A percentile compares a stretch with the other conserved stretches of the same genome.
Conservation (phyloP, 2,797 vertebrate genomes). For the Micromesistius poutassou region DNA sequence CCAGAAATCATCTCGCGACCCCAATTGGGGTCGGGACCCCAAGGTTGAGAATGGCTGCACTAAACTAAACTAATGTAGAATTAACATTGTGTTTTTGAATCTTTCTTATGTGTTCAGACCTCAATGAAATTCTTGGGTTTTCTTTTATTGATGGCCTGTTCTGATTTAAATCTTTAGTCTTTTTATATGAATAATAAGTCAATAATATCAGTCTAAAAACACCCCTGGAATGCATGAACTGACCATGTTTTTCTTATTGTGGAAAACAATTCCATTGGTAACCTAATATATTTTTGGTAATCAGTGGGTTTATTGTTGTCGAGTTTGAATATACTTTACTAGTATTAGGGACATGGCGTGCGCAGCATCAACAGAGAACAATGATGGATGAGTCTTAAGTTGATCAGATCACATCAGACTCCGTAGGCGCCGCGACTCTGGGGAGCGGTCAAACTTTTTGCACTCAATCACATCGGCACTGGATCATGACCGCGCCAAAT, state of each 20-base stretch:
- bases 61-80: no score
- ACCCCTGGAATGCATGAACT: neutral
- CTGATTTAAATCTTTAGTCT: neutral
- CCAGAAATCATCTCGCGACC: no score
- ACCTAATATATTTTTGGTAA: neutral
- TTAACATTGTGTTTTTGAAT: neutral
- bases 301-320: constrained; percentile 1
- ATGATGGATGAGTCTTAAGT: neutral
- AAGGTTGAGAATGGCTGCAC: no score
- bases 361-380: neutral
- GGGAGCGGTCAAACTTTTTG: neutral
- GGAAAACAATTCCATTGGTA: neutral
- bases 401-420: neutral
- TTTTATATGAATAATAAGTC: neutral
- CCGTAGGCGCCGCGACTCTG: neutral
- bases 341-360: neutral
- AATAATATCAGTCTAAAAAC: neutral
- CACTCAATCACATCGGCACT: neutral
- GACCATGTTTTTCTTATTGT: neutral
- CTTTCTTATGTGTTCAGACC: neutral
- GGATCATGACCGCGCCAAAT: neutral
- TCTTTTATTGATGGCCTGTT: neutral
- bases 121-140: neutral
- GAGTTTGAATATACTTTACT: neutral
- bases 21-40: no score